A percentile compares a stretch with the other conserved stretches of the same genome.
phyloP scores from a whole-genome alignment of 2,888 invertebrate species.

The Apamea sordens region DNA sequence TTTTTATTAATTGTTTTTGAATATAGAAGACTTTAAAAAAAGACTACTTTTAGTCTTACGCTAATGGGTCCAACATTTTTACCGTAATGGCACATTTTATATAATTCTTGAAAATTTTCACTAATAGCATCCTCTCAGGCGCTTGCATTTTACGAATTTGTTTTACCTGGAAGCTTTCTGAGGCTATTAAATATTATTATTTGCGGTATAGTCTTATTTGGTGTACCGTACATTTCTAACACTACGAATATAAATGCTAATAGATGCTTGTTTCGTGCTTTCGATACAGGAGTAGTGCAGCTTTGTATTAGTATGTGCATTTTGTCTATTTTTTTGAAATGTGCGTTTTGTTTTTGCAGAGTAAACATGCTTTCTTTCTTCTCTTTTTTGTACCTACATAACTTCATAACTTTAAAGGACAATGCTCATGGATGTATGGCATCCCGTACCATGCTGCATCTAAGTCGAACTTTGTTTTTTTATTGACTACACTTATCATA shows the following conservation, averaged over 20 bases:
- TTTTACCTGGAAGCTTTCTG: neutral
- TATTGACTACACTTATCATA: too few species aligned
- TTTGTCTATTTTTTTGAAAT: neutral
- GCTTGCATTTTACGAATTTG: neutral
- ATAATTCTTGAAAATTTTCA: neutral
- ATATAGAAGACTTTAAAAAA: neutral
- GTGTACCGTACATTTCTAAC: neutral
- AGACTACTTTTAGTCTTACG: neutral
- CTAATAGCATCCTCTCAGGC: too few species aligned
- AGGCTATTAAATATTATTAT: neutral
- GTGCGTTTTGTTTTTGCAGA: neutral
- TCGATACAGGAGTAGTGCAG: too few species aligned
- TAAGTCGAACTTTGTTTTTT: too few species aligned
- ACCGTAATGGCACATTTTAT: neutral
- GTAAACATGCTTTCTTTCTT: neutral
- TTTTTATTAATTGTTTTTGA: neutral
- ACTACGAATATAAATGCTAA: neutral
- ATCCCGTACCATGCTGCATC: too few species aligned
- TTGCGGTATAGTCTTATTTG: neutral
- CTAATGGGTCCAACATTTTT: neutral
- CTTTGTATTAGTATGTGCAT: too few species aligned
- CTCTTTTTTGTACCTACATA: too few species aligned
- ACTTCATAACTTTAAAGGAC: neutral
- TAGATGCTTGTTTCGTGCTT: too few species aligned
- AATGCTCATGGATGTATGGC: too few species aligned